A percentile compares a stretch with the other conserved stretches of the same genome.
Evolutionary conservation across 2,113 vertebrate species (phyloP).

Genomic region (Puma concolor): DNA sequence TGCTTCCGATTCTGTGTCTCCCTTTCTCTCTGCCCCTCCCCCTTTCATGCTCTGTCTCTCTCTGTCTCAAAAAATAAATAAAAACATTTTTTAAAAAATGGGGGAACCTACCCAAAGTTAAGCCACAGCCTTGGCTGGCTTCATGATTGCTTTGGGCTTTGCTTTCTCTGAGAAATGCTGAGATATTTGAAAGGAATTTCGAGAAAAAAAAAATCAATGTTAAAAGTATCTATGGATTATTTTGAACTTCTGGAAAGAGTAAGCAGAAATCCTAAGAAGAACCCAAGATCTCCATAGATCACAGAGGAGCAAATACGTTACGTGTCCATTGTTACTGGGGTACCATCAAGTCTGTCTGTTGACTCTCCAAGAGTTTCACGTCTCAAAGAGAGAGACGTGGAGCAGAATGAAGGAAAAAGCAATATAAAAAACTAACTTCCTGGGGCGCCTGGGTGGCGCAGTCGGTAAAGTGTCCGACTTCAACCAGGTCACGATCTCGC

Average conservation of each 20-base stretch:
- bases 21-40: no score
- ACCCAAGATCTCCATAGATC: neutral
- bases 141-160: constrained; percentile 2
- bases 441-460: no score
- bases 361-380: neutral
- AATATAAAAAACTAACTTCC: neutral
- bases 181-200: neutral
- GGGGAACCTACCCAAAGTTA: neutral
- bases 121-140: neutral
- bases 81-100: neutral
- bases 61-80: no score
- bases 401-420: neutral
- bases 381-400: neutral
- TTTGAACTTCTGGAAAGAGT: constrained; percentile 15
- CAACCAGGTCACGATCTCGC: no score
- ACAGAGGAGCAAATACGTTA: neutral
- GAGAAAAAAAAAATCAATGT: neutral
- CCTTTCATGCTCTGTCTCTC: no score
- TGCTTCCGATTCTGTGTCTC: no score
- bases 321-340: neutral
- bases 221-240: neutral
- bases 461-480: no score
- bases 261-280: neutral
- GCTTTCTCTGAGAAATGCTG: neutral
- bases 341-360: neutral